phyloP scores from a whole-genome alignment of 1,140 invertebrate species.

The Bombus polaris region DNA sequence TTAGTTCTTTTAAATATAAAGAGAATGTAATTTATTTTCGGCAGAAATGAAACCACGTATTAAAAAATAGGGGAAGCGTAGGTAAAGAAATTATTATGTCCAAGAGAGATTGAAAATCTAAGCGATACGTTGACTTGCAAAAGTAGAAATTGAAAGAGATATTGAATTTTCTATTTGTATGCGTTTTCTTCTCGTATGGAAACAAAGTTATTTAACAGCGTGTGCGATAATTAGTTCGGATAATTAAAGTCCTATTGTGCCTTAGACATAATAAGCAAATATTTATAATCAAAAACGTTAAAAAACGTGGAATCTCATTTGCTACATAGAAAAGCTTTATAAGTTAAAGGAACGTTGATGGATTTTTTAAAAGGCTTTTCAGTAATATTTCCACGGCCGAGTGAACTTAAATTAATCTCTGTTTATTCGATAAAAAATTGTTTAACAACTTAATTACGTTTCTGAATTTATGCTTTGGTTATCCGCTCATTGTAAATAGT shows the following conservation, averaged over 20 bases:
- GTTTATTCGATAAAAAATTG: no score
- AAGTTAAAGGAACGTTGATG: neutral
- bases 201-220: no score
- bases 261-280: neutral
- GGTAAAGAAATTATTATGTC: neutral
- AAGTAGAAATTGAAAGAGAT: no score
- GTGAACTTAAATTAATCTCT: neutral
- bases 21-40: neutral
- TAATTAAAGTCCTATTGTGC: no score
- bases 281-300: neutral
- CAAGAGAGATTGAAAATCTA: no score
- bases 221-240: no score
- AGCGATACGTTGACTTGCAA: no score
- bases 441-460: constrained; percentile 19
- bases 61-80: neutral
- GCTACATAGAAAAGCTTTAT: neutral
- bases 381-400: neutral
- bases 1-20: neutral
- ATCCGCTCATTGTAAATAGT: no score
- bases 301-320: no score
- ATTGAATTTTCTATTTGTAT: no score
- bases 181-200: no score
- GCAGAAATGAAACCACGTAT: neutral
- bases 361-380: neutral
- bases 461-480: neutral